These are phyloP conservation scores for Oncorhynchus kisutch DNA, from an alignment of 2,113 vertebrate species.

Conservation along the genomic window DNA sequence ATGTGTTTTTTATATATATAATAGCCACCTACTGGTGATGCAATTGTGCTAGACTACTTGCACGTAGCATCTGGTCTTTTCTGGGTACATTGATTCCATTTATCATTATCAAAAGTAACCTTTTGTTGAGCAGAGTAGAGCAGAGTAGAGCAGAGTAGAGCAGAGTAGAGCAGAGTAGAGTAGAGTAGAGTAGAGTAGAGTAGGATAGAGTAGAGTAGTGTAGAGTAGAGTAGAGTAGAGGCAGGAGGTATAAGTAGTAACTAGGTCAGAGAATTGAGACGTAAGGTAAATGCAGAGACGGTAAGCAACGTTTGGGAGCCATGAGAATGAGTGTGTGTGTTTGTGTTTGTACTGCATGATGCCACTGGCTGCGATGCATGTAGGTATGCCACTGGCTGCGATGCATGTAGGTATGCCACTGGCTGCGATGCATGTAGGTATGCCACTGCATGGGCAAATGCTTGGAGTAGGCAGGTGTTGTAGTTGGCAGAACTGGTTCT, in stretches of 20 bases:
- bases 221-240: slow-evolving; percentile 6
- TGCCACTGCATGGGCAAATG: background rate
- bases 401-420: no score
- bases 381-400: no score
- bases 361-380: background rate
- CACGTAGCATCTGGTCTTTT: slow-evolving; percentile 23
- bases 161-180: slow-evolving; percentile 16
- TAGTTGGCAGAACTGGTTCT: slow-evolving; percentile 28
- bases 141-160: slow-evolving; percentile 6
- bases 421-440: no score
- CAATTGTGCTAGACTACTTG: background rate
- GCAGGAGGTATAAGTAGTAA: slow-evolving; percentile 49
- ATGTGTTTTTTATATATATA: background rate
- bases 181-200: background rate
- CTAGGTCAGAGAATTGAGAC: slow-evolving; percentile 57
- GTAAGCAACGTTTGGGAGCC: slow-evolving; percentile 7
- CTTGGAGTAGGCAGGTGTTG: background rate
- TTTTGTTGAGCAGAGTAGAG: slow-evolving; percentile 4
- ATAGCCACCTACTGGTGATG: background rate
- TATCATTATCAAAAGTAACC: slow-evolving; percentile 38
- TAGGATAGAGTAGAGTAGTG: background rate
- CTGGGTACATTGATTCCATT: slow-evolving; percentile 33
- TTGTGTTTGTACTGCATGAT: slow-evolving; percentile 1
- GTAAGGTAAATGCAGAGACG: slow-evolving; percentile 31
- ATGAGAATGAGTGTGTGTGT: slow-evolving; percentile 2